A percentile compares a stretch with the other conserved stretches of the same genome.
phyloP scores from a whole-genome alignment of 2,797 vertebrate species.

The Sebastes kiyomatsui region DNA sequence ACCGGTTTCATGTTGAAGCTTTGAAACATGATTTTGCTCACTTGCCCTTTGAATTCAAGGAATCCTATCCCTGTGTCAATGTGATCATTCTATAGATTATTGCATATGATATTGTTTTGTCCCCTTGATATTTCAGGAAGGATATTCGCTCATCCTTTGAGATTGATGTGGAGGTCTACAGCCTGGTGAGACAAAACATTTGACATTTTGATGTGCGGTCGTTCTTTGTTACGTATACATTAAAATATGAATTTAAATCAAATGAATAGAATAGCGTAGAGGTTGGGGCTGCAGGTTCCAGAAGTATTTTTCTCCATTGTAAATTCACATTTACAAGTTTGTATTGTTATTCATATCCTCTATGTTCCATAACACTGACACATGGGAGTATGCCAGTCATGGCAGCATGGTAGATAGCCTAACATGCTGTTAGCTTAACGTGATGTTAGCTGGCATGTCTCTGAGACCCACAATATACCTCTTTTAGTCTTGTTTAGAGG shows the following conservation, averaged over 20 bases:
- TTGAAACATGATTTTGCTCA: neutral
- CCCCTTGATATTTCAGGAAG: conserved; percentile 65
- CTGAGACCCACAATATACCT: no score
- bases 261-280: neutral
- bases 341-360: neutral
- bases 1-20: neutral
- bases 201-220: neutral
- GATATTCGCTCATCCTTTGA: conserved; percentile 83
- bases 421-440: neutral
- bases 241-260: neutral
- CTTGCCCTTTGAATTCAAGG: neutral
- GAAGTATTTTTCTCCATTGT: neutral
- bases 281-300: no score
- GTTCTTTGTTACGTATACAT: neutral
- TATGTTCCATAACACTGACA: neutral
- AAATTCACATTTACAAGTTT: neutral
- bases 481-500: no score
- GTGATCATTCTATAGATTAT: neutral
- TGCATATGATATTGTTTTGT: neutral
- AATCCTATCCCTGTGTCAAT: neutral
- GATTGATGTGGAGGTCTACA: conserved; percentile 89
- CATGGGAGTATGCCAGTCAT: neutral
- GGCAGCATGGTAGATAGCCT: neutral
- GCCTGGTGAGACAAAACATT: conserved; percentile 78
- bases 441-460: no score